These are phyloP conservation scores for Hyalella azteca DNA, from an alignment of 2,888 invertebrate genomes.

Conservation along the genomic window DNA sequence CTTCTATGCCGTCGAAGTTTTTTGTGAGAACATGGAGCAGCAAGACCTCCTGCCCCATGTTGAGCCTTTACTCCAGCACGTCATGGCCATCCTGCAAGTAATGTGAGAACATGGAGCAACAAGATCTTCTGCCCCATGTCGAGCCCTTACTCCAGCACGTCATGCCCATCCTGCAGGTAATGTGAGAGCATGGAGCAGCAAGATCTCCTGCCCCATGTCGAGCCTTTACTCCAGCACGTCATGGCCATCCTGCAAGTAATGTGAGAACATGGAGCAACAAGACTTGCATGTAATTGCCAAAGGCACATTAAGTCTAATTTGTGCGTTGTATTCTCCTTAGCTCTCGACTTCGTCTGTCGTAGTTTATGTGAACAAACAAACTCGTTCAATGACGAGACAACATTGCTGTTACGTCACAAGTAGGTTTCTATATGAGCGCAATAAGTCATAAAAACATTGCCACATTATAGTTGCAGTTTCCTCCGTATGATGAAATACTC, in stretches of 20 bases:
- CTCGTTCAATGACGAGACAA: too few species aligned
- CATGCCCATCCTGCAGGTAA: constrained; percentile 67
- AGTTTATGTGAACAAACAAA: too few species aligned
- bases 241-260: constrained; percentile 67
- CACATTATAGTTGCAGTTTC: too few species aligned
- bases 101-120: constrained; percentile 72
- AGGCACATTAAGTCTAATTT: too few species aligned
- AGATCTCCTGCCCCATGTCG: constrained; percentile 75
- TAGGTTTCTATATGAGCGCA: too few species aligned
- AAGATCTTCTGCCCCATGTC: constrained; percentile 75
- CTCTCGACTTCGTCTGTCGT: too few species aligned
- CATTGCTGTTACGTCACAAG: too few species aligned
- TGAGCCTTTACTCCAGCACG: constrained; percentile 74
- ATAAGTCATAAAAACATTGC: too few species aligned
- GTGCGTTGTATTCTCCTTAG: too few species aligned
- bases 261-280: too few species aligned
- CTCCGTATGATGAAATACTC: too few species aligned
- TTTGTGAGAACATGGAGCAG: constrained; percentile 75
- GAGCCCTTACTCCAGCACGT: constrained; percentile 75
- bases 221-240: constrained; percentile 74
- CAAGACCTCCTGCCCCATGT: constrained; percentile 75
- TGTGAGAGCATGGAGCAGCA: constrained; percentile 76
- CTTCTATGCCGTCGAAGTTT: constrained; percentile 81
- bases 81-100: constrained; percentile 69
- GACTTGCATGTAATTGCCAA: too few species aligned